Evolutionary conservation across 1,140 invertebrate genomes (phyloP), one percentile per base, ranked within the genome.

Genomic region (Eciton burchellii): DNA sequence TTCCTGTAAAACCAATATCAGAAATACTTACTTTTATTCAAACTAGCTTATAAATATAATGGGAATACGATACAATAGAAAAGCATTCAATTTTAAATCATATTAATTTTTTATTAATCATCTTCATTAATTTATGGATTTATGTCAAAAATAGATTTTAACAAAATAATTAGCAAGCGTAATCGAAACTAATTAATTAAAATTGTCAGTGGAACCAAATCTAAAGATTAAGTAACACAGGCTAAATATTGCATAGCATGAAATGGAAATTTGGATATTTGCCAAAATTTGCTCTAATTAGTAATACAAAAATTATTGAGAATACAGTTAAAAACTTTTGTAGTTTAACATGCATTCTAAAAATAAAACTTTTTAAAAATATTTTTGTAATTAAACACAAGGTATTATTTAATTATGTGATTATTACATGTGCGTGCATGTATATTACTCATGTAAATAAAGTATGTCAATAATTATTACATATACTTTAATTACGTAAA

Each of bases 281-380:
- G 85, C 86, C 86, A 88, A n/a, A n/a, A 84, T 76, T 87, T 87
- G 76, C 24, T 84, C 19, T 86, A 52, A 86, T 87, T 87, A 83
- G 26, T 56, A 71, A 12, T 65, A 63, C 59, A 76, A 59, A 56
- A 19, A 19, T 59, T 35, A 66, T 52, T 66, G 41, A 71, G 49
- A 68, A 76, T 35, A 12, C 16, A 14, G 45, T 21, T 6, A 41
- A n/a, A 11, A 16, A 60, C 16, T 43, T 68, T 21, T 52, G 35
- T 47, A 19, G 56, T 66, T 66, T 26, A 43, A 29, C 68, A 11
- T 19, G 56, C 52, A 45, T 14, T 47, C 29, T 45, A 29, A n/a
- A 60, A 24, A 14, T 68, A 54, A 19, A 77, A 24, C 6, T 72
- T 68, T 56, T 14, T 35, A 35, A 11, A 24, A 16, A 2, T 29